Evolutionary conservation across 2,113 vertebrate genomes (phyloP).

Genomic region (Rhipidura dahli): DNA sequence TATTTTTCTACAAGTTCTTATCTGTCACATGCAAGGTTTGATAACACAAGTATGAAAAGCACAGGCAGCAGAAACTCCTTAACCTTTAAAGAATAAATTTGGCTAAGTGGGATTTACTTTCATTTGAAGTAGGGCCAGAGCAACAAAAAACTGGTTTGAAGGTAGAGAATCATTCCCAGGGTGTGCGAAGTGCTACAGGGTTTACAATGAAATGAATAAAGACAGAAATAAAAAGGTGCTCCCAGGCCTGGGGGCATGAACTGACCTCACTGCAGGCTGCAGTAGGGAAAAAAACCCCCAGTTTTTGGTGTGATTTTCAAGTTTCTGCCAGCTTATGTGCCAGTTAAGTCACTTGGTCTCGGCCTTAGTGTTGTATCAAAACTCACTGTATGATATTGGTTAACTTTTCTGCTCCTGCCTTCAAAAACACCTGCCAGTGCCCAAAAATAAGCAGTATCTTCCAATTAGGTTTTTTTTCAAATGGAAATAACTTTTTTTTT

Average conservation of each 20-base stretch:
- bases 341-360: neutral
- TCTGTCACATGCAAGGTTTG: neutral
- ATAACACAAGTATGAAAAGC: neutral
- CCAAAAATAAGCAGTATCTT: neutral
- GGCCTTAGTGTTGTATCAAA: neutral
- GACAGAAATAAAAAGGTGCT: neutral
- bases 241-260: accelerated
- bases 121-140: neutral
- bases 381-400: neutral
- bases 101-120: neutral
- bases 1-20: neutral
- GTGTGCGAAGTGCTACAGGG: neutral
- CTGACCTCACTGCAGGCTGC: neutral
- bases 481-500: neutral
- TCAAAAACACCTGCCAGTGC: neutral
- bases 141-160: neutral
- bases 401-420: neutral
- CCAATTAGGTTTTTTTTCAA: neutral
- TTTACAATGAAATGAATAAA: neutral
- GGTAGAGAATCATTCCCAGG: neutral
- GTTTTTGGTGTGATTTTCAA: neutral
- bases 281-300: neutral
- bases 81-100: neutral
- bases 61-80: slow-evolving; percentile 30
- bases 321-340: neutral